Percentiles rank a stretch among this genome's conserved stretches.
These are phyloP conservation scores for Oligia fasciuncula DNA, from an alignment of 2,888 invertebrate genomes.

Conservation along the genomic window DNA sequence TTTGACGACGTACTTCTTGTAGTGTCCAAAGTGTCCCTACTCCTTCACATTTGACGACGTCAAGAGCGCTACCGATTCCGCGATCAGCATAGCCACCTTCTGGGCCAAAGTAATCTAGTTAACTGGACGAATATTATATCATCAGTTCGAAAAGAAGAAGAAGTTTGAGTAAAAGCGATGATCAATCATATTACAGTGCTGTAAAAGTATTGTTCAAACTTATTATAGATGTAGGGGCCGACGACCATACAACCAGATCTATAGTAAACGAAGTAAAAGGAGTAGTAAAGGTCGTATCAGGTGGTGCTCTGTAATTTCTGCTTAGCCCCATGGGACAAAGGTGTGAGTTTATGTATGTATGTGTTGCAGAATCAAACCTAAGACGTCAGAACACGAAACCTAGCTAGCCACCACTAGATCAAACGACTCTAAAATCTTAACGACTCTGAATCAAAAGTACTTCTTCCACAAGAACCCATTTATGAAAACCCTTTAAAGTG, in stretches of 20 bases:
- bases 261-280: background rate
- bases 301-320: background rate
- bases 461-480: slow-evolving; percentile 31
- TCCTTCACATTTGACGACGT: background rate
- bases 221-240: background rate
- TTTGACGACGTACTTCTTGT: background rate
- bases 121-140: background rate
- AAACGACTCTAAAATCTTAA: background rate
- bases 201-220: background rate
- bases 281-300: too few species aligned
- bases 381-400: background rate
- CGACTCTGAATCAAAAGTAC: slow-evolving; percentile 6
- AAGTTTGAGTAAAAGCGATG: background rate
- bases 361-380: background rate
- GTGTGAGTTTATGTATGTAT: background rate
- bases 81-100: background rate
- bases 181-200: background rate
- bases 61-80: too few species aligned
- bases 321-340: background rate
- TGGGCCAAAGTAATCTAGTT: background rate
- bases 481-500: slow-evolving; percentile 24
- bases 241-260: background rate
- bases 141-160: background rate
- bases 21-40: too few species aligned
- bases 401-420: background rate